Evolutionary conservation across 2,888 invertebrate genomes (phyloP), one percentile per base, ranked within the genome.

Genomic region (Dasypolia templi): DNA sequence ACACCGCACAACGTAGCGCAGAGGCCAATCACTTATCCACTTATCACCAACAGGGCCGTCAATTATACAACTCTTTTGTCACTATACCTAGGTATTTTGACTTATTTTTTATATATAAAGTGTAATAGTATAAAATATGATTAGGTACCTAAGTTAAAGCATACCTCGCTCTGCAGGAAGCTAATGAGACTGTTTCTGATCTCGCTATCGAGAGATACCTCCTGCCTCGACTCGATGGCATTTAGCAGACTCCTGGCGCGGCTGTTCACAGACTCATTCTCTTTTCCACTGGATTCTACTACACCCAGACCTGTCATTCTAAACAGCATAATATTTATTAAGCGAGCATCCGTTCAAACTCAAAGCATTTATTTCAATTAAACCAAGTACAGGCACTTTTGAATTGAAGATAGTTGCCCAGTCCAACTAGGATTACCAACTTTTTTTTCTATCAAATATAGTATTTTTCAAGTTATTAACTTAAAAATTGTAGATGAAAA

Each of bases 131-230:
- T 9, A 35, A 59, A 59, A 35, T 35, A 39, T 62, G 12, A 11
- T 9, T 39, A 42, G 14, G 62, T 44, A 62, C 19, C 7, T 26
- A 62, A 39, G 3, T 29, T 14, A 22, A 29, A 22, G 9, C 51
- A 11, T 64, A 94, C 95, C 79, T 94, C 94, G 65, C 94, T 94
- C 77, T 94, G 93, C 59, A 95, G 82, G 74, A 94, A 94, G 58
- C 83, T 87, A 0, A 88, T 84, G 19, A 95, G 86, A 2, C 89
- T 91, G 1, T 90, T 88, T 42, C 84, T 86, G 65, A 94, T 88
- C 72, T 92, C 91, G 6, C 81, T 77, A 72, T 94, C 93, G 7
- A 92, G 77, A 3, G 89, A 81, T 51, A 84, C 75, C 22, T 84
- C 83, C 35, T 88, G 89, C 51, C 88, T 89, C 2, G 83, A 75